These are phyloP conservation scores for Choloepus hoffmanni DNA, from an alignment of 2,113 vertebrate species.

Conservation along the genomic window DNA sequence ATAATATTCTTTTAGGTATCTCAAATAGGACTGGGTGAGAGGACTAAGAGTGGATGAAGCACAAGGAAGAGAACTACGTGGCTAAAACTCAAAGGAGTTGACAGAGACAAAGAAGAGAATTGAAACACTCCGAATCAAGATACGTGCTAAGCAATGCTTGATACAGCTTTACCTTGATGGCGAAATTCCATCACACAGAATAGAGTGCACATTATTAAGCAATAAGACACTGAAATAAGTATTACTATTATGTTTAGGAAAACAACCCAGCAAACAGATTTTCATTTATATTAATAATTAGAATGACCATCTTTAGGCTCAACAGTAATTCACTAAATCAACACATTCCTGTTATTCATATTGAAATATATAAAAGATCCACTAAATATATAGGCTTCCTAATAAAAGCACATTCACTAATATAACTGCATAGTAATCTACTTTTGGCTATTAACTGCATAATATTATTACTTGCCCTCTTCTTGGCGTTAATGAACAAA, in stretches of 20 bases:
- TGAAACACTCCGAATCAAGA: not conserved
- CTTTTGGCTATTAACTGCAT: not conserved
- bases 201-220: not conserved
- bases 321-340: not conserved
- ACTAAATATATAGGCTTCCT: not conserved
- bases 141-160: not conserved
- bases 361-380: not conserved
- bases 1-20: not conserved
- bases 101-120: not conserved
- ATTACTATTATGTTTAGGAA: not conserved
- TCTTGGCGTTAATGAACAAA: constrained; percentile 12
- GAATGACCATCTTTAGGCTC: not conserved
- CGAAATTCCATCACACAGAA: not conserved
- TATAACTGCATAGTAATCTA: not conserved
- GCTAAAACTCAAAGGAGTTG: not conserved
- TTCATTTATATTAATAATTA: not conserved
- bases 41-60: not conserved
- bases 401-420: not conserved
- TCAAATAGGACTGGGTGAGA: not conserved
- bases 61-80: not conserved
- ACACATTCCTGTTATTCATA: not conserved
- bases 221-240: not conserved
- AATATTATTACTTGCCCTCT: not conserved
- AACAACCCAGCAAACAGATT: not conserved
- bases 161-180: not conserved